Base-by-base conservation (phyloP, 1,140 invertebrate species). In the Venturia canescens region DNA sequence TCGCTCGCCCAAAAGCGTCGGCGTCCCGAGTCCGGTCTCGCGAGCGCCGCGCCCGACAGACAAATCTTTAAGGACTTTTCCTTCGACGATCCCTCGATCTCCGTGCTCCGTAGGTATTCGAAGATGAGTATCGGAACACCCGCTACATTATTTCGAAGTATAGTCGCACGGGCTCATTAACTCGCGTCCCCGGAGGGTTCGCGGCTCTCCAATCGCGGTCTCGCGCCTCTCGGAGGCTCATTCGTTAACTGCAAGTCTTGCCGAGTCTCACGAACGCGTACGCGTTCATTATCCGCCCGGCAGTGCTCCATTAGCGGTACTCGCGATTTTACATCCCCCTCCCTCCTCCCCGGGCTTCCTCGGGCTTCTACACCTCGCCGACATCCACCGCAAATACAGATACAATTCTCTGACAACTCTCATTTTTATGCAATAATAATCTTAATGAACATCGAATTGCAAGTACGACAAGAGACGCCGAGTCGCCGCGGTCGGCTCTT, bases 271-370 rank as follows among this genome's bases (percentile, higher is more conserved):
- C 67, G 23, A 57, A 27, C 71, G 5, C 9, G 23, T 72, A 80
- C 60, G 50, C 78, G 69, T 80, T 80, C 78, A 71, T 72, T 80
- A 72, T 80, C 69, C 67, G 71, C 78, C 44, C 78, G 69, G 50
- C 60, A 38, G 21, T 66, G 29, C 63, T 44, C 53, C 69, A 38
- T 57, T 63, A 72, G 78, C 50, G 48, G 78, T 29, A 48, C 31
- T 78, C 67, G 31, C 67, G 67, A 70, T n/a, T 57, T 23, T 57
- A 57, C 53, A 57, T 57, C 53, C 53, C 53, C 31, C 63, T 4
- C 23, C n/a, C 60, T 66, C 9, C 26, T 1, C 63, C 27, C 26
- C 63, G 26, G 15, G 26, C 63, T 9, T 44, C 11, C 11, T 44
- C 38, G 38, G 1, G 1, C 38, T 11, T 44, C 38, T 44, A 44